These are phyloP conservation scores for Bergia puertoricense DNA, from an alignment of 92 coral and sea anemone genomes.

Conservation along the genomic window DNA sequence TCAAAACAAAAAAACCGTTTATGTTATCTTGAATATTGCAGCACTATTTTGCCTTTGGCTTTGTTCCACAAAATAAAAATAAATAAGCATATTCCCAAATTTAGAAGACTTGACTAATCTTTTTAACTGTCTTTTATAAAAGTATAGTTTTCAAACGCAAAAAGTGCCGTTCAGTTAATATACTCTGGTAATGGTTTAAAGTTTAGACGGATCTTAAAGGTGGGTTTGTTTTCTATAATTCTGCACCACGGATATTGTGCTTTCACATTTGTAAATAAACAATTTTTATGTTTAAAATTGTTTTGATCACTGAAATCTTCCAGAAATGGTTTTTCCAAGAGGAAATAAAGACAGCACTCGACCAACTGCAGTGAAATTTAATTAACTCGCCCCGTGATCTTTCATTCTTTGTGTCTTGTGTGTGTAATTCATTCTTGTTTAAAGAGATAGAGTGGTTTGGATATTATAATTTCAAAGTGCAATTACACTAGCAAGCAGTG, in stretches of 20 bases:
- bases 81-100: not conserved
- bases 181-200: not conserved
- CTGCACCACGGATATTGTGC: not conserved
- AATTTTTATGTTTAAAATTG: not conserved
- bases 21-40: not conserved
- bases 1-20: conserved; percentile 7
- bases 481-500: not conserved
- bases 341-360: not conserved
- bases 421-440: not conserved
- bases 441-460: conserved; percentile 16
- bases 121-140: not conserved
- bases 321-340: not conserved
- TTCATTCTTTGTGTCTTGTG: not conserved
- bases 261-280: not conserved
- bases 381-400: conserved; percentile 5
- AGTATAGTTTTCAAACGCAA: too few relatives aligned
- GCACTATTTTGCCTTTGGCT: not conserved
- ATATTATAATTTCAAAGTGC: conserved; percentile 5
- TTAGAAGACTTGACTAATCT: not conserved
- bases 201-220: not conserved
- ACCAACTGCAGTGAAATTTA: conserved; percentile 20
- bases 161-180: not conserved
- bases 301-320: conserved; percentile 4
- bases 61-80: not conserved
- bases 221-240: not conserved